Evolutionary conservation across 2,888 invertebrate genomes (phyloP).

Genomic region (Patella ulyssiponensis): DNA sequence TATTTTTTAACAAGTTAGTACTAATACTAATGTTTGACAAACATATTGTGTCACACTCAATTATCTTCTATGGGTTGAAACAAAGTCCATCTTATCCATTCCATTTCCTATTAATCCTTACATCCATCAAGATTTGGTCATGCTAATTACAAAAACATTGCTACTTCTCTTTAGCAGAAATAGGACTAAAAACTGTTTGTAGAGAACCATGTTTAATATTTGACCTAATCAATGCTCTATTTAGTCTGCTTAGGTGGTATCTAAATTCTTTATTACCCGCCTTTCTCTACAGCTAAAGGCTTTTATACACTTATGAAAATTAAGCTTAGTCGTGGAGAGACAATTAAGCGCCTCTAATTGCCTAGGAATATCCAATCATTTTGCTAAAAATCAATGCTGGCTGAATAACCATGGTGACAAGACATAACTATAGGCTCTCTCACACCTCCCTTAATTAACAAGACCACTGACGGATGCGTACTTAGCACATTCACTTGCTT

Average conservation of each 20-base stretch:
- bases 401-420: conserved; percentile 20
- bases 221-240: too few relatives aligned
- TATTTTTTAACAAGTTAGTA: too few relatives aligned
- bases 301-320: conserved; percentile 21
- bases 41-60: too few relatives aligned
- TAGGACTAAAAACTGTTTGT: too few relatives aligned
- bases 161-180: too few relatives aligned
- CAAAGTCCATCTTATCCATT: too few relatives aligned
- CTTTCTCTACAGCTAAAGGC: neutral
- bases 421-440: conserved; percentile 24
- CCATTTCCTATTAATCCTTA: too few relatives aligned
- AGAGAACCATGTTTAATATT: too few relatives aligned
- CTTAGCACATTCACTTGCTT: conserved; percentile 32
- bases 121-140: too few relatives aligned
- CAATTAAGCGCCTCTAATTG: conserved; percentile 39
- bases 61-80: too few relatives aligned
- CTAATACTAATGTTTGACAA: too few relatives aligned
- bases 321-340: conserved; percentile 25
- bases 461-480: conserved; percentile 31
- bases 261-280: conserved; percentile 19
- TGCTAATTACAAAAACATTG: too few relatives aligned
- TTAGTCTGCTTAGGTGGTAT: neutral
- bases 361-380: conserved; percentile 33
- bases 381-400: conserved; percentile 30
- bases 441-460: conserved; percentile 27